Evolutionary conservation across 2,113 vertebrate genomes (phyloP).

Genomic region (Pongo abelii): DNA sequence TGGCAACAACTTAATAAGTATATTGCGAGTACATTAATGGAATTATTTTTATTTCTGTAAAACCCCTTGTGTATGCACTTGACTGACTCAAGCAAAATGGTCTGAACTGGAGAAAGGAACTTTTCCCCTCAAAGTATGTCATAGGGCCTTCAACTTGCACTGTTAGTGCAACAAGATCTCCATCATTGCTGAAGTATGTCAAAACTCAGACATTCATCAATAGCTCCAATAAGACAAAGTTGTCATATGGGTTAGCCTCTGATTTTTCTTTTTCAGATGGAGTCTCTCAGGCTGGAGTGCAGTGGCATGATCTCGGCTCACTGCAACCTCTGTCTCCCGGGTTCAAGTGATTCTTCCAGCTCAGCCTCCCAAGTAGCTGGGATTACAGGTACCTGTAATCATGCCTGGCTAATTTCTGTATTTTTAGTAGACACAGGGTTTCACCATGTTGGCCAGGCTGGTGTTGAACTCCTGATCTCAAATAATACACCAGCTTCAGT

Average conservation of each 20-base stretch:
- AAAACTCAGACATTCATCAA: neutral
- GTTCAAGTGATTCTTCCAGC: no score
- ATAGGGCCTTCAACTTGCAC: neutral
- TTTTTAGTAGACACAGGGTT: no score
- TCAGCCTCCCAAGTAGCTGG: no score
- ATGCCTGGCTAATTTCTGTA: no score
- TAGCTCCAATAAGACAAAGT: neutral
- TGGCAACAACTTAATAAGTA: neutral
- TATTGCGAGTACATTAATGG: neutral
- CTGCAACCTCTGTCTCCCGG: no score
- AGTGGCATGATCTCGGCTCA: no score
- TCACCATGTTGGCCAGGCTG: no score
- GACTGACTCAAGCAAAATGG: neutral
- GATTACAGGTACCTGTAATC: no score
- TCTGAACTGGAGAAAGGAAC: neutral
- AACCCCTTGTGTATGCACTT: neutral
- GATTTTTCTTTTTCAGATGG: neutral
- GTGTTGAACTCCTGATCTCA: no score
- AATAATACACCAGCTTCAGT: no score
- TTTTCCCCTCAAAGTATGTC: neutral
- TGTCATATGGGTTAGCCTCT: neutral
- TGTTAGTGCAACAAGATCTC: neutral
- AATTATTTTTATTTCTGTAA: neutral
- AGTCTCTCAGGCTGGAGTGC: no score
- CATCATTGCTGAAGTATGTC: neutral